Evolutionary conservation across 2,888 invertebrate genomes (phyloP), one percentile per base, ranked within the genome.

Genomic region (Drosophila tripunctata): DNA sequence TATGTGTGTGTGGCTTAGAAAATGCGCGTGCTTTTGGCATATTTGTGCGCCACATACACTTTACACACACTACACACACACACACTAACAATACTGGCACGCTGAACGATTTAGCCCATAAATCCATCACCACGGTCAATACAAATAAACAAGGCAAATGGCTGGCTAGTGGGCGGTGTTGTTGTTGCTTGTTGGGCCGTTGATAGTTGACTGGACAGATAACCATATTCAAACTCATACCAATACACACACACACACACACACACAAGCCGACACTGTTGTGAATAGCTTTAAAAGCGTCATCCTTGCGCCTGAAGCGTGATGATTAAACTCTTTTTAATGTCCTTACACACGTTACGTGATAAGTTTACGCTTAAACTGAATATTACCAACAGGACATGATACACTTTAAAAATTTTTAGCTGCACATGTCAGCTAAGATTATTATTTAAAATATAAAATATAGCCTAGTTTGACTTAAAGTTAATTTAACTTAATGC

Each of bases 61-160:
- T n/a, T 33, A 41, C 31, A 5, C 41, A 22, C 50, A 33, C 35
- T 54, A n/a, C 52, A 50, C 68, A 33, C 24, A 40, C 17, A 33
- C 40, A 45, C 12, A 31, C 31, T 33, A 27, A 35, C 47, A 47
- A 19, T 12, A 56, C 21, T 24, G 47, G 44, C 17, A 56, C 62
- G 78, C 75, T 83, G 81, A 86, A 70, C 71, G 81, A 74, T 75
- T 84, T 63, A 41, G 57, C 35, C 62, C 82, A 81, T 87, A 81
- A 81, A 81, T 81, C 71, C 81, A 84, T 86, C 75, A 67, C 66
- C 78, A 47, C 57, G 58, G 71, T 75, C 67, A 84, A 87, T 78
- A 75, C 82, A 84, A 84, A 84, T 87, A 87, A 84, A 87, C 85
- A 71, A 60, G 56, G 62, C 44, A 40, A 19, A 45, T 48, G 56